Conservation (phyloP, 2,888 invertebrate genomes). For the Polia nebulosa region DNA sequence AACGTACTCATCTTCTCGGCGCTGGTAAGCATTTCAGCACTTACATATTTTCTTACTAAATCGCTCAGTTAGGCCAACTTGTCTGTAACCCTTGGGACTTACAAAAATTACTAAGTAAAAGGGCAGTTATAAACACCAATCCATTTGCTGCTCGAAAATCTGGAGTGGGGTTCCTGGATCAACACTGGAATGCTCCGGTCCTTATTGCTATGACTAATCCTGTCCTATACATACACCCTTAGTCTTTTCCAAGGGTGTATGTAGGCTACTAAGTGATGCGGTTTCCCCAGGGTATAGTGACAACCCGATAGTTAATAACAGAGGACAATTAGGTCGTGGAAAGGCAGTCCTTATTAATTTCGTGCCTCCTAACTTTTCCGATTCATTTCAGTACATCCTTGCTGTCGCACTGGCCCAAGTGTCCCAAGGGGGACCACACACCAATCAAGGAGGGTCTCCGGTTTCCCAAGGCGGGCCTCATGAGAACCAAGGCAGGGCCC, state of each 20-base stretch:
- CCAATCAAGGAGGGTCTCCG: constrained; percentile 36
- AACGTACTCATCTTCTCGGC: constrained; percentile 38
- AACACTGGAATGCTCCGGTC: background rate
- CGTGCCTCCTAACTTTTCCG: background rate
- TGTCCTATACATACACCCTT: no score
- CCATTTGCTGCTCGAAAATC: background rate
- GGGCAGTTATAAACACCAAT: background rate
- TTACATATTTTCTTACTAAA: background rate
- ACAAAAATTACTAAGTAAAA: no score
- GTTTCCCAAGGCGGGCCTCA: constrained; percentile 44
- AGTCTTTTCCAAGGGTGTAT: no score
- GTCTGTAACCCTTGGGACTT: no score
- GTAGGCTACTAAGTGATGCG: background rate
- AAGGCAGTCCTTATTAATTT: background rate
- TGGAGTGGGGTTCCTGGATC: background rate
- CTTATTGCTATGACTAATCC: background rate
- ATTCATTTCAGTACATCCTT: constrained; percentile 49
- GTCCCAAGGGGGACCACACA: constrained; percentile 48
- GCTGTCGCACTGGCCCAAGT: constrained; percentile 34
- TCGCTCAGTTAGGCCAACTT: background rate
- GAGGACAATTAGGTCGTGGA: background rate
- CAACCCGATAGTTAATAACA: no score
- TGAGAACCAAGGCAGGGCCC: constrained; percentile 48
- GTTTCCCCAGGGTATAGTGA: background rate
- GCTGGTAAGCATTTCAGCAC: constrained; percentile 47